Conservation (phyloP, 2,797 vertebrate species). For the Mus caroli region DNA sequence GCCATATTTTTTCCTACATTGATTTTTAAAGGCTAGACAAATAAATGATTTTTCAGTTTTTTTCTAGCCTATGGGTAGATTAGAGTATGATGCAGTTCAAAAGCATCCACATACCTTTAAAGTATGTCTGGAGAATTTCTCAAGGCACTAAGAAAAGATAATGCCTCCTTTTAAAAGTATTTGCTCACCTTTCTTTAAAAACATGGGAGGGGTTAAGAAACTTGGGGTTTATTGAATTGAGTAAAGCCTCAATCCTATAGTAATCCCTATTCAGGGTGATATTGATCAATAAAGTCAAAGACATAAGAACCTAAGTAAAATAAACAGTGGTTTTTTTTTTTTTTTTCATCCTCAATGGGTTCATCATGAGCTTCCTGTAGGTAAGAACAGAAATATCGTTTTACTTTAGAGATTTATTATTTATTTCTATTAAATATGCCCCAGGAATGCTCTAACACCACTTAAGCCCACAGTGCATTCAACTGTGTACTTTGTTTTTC, state of each 20-base stretch:
- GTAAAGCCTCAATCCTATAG: conserved; percentile 88
- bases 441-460: conserved; percentile 78
- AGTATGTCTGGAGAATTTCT: conserved; percentile 91
- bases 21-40: conserved; percentile 90
- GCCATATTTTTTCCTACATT: conserved; percentile 87
- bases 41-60: conserved; percentile 91
- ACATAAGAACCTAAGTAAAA: conserved; percentile 88
- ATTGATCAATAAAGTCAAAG: conserved; percentile 91
- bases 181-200: conserved; percentile 92
- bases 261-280: conserved; percentile 88
- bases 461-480: conserved; percentile 34
- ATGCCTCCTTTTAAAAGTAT: conserved; percentile 81
- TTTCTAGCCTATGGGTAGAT: conserved; percentile 94
- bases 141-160: conserved; percentile 85
- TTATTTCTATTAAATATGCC: conserved; percentile 80
- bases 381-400: conserved; percentile 87
- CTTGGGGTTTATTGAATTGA: conserved; percentile 90
- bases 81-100: conserved; percentile 94
- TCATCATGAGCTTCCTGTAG: conserved; percentile 85
- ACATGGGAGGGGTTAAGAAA: conserved; percentile 82
- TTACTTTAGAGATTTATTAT: conserved; percentile 71
- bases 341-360: conserved; percentile 83
- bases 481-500: conserved; percentile 60
- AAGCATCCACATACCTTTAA: conserved; percentile 93
- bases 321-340: conserved; percentile 85